Conservation (phyloP, 2,797 vertebrate genomes). For the Euphonia xanthogaster region DNA sequence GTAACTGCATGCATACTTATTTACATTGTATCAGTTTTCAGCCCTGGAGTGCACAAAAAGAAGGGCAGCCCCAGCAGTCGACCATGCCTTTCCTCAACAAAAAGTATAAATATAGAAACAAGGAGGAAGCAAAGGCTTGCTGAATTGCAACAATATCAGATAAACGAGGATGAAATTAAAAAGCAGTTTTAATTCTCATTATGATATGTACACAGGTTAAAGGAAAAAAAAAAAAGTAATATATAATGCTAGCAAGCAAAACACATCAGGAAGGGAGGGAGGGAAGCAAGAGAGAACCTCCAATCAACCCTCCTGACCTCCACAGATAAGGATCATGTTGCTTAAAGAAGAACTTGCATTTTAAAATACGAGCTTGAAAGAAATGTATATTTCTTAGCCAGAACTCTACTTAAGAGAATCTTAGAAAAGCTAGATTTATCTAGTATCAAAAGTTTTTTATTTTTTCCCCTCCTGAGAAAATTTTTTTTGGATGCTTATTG, state of each 20-base stretch:
- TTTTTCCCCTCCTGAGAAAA: neutral
- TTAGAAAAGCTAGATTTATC: neutral
- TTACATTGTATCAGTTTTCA: neutral
- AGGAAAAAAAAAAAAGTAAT: neutral
- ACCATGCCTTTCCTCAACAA: neutral
- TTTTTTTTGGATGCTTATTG: neutral
- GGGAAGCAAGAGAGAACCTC: neutral
- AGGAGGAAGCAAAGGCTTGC: neutral
- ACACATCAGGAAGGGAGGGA: neutral
- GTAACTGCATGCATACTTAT: neutral
- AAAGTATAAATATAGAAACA: neutral
- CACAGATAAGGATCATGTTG: conserved; percentile 12
- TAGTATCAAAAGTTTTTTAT: neutral
- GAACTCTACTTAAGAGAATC: neutral
- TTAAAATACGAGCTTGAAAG: neutral
- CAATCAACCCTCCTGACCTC: neutral
- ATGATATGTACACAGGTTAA: neutral
- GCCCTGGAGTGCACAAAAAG: neutral
- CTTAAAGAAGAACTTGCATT: neutral
- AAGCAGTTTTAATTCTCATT: neutral
- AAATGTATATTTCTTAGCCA: neutral
- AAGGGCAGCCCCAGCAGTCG: neutral
- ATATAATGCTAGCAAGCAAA: neutral
- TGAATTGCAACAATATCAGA: neutral
- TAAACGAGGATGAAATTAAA: neutral